Evolutionary conservation across 2,113 vertebrate genomes (phyloP), one percentile per base, ranked within the genome.

Genomic region (Amazona guildingii): DNA sequence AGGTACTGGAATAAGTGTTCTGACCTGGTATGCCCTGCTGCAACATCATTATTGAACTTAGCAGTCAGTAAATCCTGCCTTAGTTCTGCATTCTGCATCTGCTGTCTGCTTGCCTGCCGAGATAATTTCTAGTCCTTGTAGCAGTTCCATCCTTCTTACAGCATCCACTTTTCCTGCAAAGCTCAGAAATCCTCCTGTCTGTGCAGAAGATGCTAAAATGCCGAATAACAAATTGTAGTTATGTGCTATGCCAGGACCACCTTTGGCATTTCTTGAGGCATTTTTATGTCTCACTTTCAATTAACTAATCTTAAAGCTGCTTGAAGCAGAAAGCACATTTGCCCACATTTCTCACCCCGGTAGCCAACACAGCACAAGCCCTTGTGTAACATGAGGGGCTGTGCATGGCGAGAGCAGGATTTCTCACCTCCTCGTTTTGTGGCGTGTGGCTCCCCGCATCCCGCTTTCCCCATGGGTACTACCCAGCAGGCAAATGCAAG

Each of bases 401-500:
- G 2, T 13, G 33, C 3, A 1, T 29, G 72, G 37, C 28, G 35
- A 44, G 25, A 86, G 16, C 14, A 33, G 77, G 35, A 78, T 75
- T 86, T 79, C 83, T 85, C 64, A 41, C 29, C 61, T 68, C 51
- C 28, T 49, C 3, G 0, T 61, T 92, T 83, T 55, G 52, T 4
- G 23, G 24, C 2, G 0, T 20, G 23, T 17, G 24, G 35, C 43
- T 54, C 49, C 87, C 70, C 3, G 1, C 1, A 44, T 12, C 24
- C 13, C 0, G 0, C 9, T 43, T 25, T 52, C 24, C 17, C 18
- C 15, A 39, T 0, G 0, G 29, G 27, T 13, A 39, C 49, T 24
- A 46, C 17, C 18, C 55, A 64, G 27, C 19, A 59, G 52, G 68
- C 41, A 88, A 13, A 68, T 18, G 39, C 0, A 78, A 52, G 55